These are phyloP conservation scores for Apis laboriosa DNA, from an alignment of 1,140 invertebrate genomes.

Conservation along the genomic window DNA sequence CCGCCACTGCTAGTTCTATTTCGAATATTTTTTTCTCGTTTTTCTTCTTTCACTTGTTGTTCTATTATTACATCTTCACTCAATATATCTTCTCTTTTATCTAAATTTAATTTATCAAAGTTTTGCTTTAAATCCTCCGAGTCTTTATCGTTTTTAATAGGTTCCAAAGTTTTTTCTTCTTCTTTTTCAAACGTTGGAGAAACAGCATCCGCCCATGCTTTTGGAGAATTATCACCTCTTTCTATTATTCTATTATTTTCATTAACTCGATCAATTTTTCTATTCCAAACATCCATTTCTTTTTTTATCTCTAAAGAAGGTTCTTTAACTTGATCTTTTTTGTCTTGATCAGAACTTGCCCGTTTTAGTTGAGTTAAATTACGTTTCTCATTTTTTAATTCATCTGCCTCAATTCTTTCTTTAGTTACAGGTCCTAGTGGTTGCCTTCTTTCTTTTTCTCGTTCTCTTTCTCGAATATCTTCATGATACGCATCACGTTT, in stretches of 20 bases:
- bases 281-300: constrained; percentile 73
- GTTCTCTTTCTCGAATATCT: constrained; percentile 65
- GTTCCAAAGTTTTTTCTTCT: constrained; percentile 72
- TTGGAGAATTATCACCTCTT: constrained; percentile 68
- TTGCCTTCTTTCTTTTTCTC: constrained; percentile 73
- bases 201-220: constrained; percentile 80
- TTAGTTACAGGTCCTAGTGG: constrained; percentile 84
- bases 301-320: constrained; percentile 72
- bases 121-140: constrained; percentile 72
- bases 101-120: constrained; percentile 74
- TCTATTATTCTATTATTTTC: constrained; percentile 38
- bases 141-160: constrained; percentile 70
- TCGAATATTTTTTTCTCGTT: constrained; percentile 75
- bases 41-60: constrained; percentile 72
- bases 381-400: constrained; percentile 82
- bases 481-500: constrained; percentile 75
- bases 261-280: constrained; percentile 68
- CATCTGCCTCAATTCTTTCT: constrained; percentile 84
- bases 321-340: constrained; percentile 75
- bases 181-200: constrained; percentile 80
- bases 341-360: constrained; percentile 66
- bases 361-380: constrained; percentile 82
- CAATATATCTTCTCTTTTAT: constrained; percentile 74
- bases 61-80: constrained; percentile 69
- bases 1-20: constrained; percentile 72